Evolutionary conservation across 2,797 vertebrate genomes (phyloP).

Genomic region (Pangasius sanitwongsei): DNA sequence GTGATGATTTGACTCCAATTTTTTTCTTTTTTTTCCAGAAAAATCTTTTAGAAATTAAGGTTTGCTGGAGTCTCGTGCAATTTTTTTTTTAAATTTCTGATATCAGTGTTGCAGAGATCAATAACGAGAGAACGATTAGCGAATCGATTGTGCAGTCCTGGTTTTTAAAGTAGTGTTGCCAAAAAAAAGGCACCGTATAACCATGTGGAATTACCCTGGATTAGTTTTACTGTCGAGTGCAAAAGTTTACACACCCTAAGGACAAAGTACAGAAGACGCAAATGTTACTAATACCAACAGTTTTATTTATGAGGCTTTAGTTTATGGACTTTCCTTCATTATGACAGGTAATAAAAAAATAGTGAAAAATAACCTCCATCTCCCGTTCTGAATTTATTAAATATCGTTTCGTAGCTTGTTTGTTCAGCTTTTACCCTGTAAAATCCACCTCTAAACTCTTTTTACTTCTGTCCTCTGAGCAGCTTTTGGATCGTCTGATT

Average conservation of each 20-base stretch:
- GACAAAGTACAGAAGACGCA: not conserved
- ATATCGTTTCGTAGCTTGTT: not conserved
- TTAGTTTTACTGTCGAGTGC: not conserved
- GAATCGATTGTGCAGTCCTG: too few species aligned
- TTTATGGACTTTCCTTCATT: not conserved
- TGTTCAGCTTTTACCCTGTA: not conserved
- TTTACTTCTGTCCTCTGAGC: not conserved
- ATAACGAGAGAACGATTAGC: not conserved
- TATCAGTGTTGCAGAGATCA: not conserved
- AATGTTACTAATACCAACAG: not conserved
- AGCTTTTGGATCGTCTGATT: not conserved
- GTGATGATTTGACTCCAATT: not conserved
- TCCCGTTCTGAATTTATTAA: too few species aligned
- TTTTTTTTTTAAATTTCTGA: not conserved
- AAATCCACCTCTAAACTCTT: not conserved
- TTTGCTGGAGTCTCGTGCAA: too few species aligned
- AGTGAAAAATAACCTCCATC: not conserved
- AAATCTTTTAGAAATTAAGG: too few species aligned
- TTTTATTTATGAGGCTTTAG: not conserved
- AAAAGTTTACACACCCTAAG: not conserved
- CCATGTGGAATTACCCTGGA: not conserved
- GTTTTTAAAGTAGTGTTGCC: too few species aligned
- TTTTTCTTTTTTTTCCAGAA: too few species aligned
- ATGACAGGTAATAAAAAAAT: not conserved
- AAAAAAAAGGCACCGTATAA: not conserved